Conservation (phyloP, 2,888 invertebrate genomes). For the Melangyna quadrimaculata region DNA sequence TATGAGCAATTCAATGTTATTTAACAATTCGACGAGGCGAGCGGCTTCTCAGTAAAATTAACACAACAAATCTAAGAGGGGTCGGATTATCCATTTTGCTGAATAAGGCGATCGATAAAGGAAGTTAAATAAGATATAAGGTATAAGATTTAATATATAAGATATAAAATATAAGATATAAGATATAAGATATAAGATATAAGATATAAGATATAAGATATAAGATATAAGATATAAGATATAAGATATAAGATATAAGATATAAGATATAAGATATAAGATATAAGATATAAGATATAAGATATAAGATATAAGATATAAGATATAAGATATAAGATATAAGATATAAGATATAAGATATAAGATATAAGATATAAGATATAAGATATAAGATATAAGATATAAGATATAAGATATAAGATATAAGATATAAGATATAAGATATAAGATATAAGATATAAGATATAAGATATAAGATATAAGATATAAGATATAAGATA, state of each 20-base stretch:
- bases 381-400: too few species aligned
- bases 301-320: too few species aligned
- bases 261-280: neutral
- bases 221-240: neutral
- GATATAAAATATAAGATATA: neutral
- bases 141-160: neutral
- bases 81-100: neutral
- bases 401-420: too few species aligned
- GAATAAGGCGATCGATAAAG: neutral
- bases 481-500: too few species aligned
- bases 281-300: too few species aligned
- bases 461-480: too few species aligned
- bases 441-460: too few species aligned
- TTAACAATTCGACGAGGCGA: slow-evolving; percentile 57
- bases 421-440: too few species aligned
- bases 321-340: too few species aligned
- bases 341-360: too few species aligned
- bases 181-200: neutral
- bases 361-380: too few species aligned
- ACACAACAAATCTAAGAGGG: neutral
- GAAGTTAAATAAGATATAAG: too few species aligned
- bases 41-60: neutral
- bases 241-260: neutral
- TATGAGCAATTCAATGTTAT: slow-evolving; percentile 67
- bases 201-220: neutral